These are phyloP conservation scores for Protaetia brevitarsis DNA, from an alignment of 1,140 invertebrate species.

Conservation along the genomic window DNA sequence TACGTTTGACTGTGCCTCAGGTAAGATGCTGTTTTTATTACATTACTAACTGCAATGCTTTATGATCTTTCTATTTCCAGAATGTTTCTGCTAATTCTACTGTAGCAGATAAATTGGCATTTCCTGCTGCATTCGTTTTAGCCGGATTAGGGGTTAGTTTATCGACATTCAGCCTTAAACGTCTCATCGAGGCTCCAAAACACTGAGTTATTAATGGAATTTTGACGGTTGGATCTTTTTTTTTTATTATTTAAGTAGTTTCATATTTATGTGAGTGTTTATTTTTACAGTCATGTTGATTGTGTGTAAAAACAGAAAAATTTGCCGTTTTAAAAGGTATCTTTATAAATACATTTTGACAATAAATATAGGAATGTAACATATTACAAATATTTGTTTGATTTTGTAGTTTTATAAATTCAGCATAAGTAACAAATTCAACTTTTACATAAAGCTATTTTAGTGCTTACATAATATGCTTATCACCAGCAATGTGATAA, in stretches of 20 bases:
- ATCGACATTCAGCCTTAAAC: constrained; percentile 48
- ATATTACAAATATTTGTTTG: background rate
- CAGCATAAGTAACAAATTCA: background rate
- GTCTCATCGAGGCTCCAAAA: background rate
- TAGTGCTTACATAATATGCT: too few species aligned
- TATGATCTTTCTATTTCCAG: constrained; percentile 32
- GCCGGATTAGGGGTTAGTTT: constrained; percentile 48
- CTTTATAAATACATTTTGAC: constrained; percentile 16
- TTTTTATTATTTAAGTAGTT: too few species aligned
- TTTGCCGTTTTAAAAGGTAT: constrained; percentile 3
- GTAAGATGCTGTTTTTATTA: constrained; percentile 1
- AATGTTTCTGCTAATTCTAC: constrained; percentile 37
- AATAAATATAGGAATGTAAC: background rate
- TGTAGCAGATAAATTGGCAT: constrained; percentile 42
- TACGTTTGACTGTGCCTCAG: constrained; percentile 26
- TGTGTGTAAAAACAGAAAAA: background rate
- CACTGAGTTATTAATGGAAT: background rate
- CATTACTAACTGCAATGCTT: background rate
- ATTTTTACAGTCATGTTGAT: background rate
- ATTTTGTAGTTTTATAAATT: background rate
- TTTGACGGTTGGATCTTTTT: background rate
- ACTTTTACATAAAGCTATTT: too few species aligned
- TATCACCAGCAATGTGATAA: too few species aligned
- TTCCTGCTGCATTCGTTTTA: constrained; percentile 44
- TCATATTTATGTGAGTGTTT: too few species aligned